Evolutionary conservation across 2,888 invertebrate genomes (phyloP).

Genomic region (Schizaphis graminum): DNA sequence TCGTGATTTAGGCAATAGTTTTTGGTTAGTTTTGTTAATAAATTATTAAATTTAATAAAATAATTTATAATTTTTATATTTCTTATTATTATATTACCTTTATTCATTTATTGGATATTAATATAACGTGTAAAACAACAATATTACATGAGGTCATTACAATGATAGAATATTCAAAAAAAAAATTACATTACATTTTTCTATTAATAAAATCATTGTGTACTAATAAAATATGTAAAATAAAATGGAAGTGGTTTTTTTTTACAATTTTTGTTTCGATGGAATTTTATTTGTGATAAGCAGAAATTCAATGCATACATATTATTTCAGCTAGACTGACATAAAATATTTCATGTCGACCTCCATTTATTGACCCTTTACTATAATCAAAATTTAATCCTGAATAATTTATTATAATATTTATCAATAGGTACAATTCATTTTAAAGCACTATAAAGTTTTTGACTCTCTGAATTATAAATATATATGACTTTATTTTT

Average conservation of each 20-base stretch:
- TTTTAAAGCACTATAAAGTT: neutral
- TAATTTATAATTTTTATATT: neutral
- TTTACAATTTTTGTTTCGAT: neutral
- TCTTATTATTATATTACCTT: neutral
- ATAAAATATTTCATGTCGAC: neutral
- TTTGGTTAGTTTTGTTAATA: neutral
- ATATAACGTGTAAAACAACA: too few relatives aligned
- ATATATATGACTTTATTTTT: neutral
- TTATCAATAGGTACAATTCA: neutral
- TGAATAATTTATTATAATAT: neutral
- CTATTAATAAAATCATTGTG: neutral
- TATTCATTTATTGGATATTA: neutral
- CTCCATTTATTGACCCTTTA: neutral
- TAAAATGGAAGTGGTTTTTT: neutral
- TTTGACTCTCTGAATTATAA: neutral
- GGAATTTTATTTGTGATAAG: neutral
- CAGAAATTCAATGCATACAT: neutral
- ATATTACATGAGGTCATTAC: too few relatives aligned
- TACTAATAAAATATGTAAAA: neutral
- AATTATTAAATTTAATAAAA: neutral
- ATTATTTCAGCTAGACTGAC: neutral
- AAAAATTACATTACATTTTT: neutral
- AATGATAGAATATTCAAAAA: neutral
- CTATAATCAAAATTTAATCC: neutral
- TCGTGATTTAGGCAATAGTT: neutral